Conservation (phyloP, 1,140 invertebrate species). For the Drosophila pseudoananassae region DNA sequence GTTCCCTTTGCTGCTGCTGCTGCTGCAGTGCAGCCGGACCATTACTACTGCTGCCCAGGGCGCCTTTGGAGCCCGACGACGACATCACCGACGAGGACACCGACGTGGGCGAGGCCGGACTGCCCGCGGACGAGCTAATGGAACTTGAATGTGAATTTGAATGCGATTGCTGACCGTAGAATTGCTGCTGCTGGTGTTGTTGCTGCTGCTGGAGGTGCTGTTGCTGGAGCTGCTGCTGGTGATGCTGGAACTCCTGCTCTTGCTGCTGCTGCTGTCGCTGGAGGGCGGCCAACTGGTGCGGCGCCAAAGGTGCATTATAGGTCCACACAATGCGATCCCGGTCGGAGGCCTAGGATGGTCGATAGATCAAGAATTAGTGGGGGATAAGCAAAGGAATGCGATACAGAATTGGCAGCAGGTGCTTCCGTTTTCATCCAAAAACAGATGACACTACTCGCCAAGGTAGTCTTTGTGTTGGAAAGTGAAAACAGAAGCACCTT, state of each 20-base stretch:
- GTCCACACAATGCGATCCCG: conserved; percentile 93
- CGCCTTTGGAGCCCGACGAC: conserved; percentile 86
- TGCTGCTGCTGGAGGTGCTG: conserved; percentile 61
- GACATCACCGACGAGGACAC: conserved; percentile 94
- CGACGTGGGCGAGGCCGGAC: conserved; percentile 92
- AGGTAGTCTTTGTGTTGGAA: not conserved
- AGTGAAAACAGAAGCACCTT: conserved; percentile 1
- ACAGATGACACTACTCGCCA: not conserved
- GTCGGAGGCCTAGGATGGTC: conserved; percentile 70
- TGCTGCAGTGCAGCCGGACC: conserved; percentile 30
- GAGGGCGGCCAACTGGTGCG: conserved; percentile 74
- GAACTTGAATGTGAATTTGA: conserved; percentile 85
- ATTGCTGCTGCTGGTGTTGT: conserved; percentile 69
- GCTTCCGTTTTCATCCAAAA: conserved; percentile 3
- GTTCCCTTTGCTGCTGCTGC: conserved; percentile 60
- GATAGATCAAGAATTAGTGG: conserved; percentile 52
- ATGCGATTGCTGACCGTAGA: conserved; percentile 81
- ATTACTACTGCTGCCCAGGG: conserved; percentile 57
- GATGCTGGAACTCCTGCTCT: conserved; percentile 65
- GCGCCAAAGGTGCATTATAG: conserved; percentile 92
- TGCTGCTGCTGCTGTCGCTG: conserved; percentile 84
- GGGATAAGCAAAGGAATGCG: conserved; percentile 6
- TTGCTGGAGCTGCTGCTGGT: conserved; percentile 76
- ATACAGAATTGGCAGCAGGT: not conserved
- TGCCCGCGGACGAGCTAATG: conserved; percentile 85